Conservation (phyloP, 2,888 invertebrate genomes). For the Ophonus ardosiacus region DNA sequence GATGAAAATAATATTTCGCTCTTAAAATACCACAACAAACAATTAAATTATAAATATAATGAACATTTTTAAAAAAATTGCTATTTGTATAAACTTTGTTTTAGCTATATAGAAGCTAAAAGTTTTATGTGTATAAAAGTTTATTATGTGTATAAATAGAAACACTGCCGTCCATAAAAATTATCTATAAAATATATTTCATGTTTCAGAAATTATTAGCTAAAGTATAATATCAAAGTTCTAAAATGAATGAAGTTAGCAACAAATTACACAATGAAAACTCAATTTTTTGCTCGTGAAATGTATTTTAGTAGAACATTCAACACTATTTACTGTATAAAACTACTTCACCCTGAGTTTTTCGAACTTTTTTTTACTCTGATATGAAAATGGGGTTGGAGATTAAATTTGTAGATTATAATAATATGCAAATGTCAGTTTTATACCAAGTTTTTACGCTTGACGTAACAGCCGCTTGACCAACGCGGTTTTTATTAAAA, state of each 20-base stretch:
- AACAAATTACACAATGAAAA: constrained; percentile 9
- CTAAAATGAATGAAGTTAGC: neutral
- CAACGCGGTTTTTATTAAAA: constrained; percentile 38
- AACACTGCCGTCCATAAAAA: too few species aligned
- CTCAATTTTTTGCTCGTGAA: too few species aligned
- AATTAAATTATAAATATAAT: too few species aligned
- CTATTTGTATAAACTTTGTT: too few species aligned
- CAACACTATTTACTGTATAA: constrained; percentile 18
- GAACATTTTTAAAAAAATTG: too few species aligned
- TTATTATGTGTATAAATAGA: too few species aligned
- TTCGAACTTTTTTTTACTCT: constrained; percentile 24
- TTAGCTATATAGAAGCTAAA: too few species aligned
- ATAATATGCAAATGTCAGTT: constrained; percentile 62
- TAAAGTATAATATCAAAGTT: neutral
- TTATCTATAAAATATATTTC: too few species aligned
- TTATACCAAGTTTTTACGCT: constrained; percentile 50
- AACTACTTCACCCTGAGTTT: constrained; percentile 11
- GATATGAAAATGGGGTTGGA: constrained; percentile 22
- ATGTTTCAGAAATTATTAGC: too few species aligned
- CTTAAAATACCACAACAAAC: too few species aligned
- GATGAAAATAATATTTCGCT: too few species aligned
- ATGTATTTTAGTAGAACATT: neutral
- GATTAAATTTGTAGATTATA: constrained; percentile 62
- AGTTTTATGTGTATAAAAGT: too few species aligned
- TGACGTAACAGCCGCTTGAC: constrained; percentile 51